A percentile compares a stretch with the other conserved stretches of the same genome.
Conservation (phyloP, 2,113 vertebrate genomes). For the Ibidorhyncha struthersii region DNA sequence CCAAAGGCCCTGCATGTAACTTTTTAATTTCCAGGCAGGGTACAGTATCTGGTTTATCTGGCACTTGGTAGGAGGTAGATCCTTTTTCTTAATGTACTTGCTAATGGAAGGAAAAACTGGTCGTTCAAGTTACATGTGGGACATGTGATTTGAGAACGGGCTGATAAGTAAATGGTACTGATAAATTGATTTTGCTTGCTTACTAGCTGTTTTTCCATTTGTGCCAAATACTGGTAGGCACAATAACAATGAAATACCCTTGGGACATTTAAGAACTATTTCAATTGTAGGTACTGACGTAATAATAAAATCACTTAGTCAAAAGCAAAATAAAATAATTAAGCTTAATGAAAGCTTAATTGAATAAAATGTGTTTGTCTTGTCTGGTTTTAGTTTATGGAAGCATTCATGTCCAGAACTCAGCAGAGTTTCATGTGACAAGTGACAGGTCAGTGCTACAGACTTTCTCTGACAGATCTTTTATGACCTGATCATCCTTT, state of each 20-base stretch:
- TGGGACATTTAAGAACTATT: not conserved
- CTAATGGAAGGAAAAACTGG: slow-evolving; percentile 38
- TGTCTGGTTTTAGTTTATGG: not conserved
- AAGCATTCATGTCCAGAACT: not conserved
- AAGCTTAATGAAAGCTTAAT: slow-evolving; percentile 27
- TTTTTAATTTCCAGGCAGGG: not conserved
- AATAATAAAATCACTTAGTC: not conserved
- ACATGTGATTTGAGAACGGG: not conserved
- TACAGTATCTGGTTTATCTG: not conserved
- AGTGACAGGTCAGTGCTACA: not conserved
- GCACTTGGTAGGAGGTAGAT: not conserved
- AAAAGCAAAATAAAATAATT: slow-evolving; percentile 30
- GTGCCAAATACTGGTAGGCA: not conserved
- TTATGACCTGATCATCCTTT: not conserved
- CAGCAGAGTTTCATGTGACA: not conserved
- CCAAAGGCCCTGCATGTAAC: not conserved
- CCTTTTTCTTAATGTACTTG: not conserved
- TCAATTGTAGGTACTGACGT: not conserved
- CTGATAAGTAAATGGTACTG: slow-evolving; percentile 20
- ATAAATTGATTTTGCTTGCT: slow-evolving; percentile 22
- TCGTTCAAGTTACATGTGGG: not conserved
- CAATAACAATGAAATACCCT: not conserved
- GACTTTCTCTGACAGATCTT: not conserved
- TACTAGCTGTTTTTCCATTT: not conserved
- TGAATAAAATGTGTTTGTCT: not conserved